Evolutionary conservation across 2,888 invertebrate species (phyloP).

Genomic region (Hypena proboscidalis): DNA sequence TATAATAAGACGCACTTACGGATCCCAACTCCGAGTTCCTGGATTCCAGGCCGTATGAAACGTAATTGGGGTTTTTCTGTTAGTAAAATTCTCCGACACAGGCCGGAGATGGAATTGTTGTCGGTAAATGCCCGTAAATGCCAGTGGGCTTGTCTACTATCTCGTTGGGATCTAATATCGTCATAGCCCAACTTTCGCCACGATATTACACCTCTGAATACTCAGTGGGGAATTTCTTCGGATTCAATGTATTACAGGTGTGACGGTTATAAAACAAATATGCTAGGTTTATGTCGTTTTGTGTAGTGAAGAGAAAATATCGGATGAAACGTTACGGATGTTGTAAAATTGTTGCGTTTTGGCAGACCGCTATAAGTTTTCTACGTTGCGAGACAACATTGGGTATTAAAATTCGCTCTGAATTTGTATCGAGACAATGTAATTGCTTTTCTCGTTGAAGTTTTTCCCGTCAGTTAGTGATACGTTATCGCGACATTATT

Average conservation of each 20-base stretch:
- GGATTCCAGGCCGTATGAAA: neutral
- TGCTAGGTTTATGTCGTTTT: constrained; percentile 1
- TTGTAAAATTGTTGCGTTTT: neutral
- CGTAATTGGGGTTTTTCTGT: constrained; percentile 4
- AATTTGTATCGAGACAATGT: constrained; percentile 26
- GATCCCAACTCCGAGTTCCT: neutral
- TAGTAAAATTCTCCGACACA: constrained; percentile 2
- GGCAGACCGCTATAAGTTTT: neutral
- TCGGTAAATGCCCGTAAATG: constrained; percentile 1
- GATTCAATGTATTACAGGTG: neutral
- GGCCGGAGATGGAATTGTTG: neutral
- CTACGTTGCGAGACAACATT: constrained; percentile 14
- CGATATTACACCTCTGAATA: constrained; percentile 10
- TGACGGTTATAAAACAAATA: constrained; percentile 2
- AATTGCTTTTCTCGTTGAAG: constrained; percentile 19
- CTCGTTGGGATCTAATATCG: constrained; percentile 8
- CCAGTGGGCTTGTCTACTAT: neutral
- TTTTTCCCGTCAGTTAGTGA: constrained; percentile 27
- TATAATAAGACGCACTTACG: neutral
- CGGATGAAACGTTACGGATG: constrained; percentile 3
- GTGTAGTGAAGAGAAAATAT: neutral
- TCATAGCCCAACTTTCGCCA: constrained; percentile 1
- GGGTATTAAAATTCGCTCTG: neutral
- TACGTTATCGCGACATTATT: constrained; percentile 38
- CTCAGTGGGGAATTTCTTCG: neutral